phyloP scores from a whole-genome alignment of 1,140 invertebrate genomes.

The Watersipora subatra region DNA sequence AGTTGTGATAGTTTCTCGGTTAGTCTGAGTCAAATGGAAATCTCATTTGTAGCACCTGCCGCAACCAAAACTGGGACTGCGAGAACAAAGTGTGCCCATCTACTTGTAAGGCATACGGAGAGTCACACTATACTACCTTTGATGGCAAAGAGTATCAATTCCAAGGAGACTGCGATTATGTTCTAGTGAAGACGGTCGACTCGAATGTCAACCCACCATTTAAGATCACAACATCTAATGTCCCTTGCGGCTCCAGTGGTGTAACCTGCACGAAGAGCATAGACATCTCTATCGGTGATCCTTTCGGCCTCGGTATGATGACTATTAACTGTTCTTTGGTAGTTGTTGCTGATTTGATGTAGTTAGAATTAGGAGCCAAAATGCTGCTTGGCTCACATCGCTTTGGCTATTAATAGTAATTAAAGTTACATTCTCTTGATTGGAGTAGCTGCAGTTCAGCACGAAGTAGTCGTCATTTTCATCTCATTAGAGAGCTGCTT shows the following conservation, averaged over 20 bases:
- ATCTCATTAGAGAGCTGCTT: too few species aligned
- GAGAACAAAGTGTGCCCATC: conserved; percentile 33
- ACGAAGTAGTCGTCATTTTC: too few species aligned
- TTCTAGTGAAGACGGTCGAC: conserved; percentile 51
- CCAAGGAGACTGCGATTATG: conserved; percentile 70
- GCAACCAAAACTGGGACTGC: conserved; percentile 25
- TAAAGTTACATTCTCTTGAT: too few species aligned
- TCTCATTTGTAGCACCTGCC: conserved; percentile 31
- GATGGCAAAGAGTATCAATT: conserved; percentile 71
- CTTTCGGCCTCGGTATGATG: not conserved
- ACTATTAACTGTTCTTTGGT: too few species aligned
- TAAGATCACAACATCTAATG: conserved; percentile 48
- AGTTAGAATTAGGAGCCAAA: too few species aligned
- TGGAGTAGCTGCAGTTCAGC: too few species aligned
- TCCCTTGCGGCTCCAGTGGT: conserved; percentile 68
- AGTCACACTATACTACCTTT: conserved; percentile 66
- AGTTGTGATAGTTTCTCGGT: too few species aligned
- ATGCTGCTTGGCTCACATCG: too few species aligned
- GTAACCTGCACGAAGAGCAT: conserved; percentile 74
- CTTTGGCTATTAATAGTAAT: too few species aligned
- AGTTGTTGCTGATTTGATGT: too few species aligned
- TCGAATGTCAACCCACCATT: conserved; percentile 17
- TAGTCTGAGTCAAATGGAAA: too few species aligned
- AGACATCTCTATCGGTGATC: conserved; percentile 47
- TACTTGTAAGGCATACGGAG: conserved; percentile 50